phyloP scores from a whole-genome alignment of 2,888 invertebrate species.

The Mesoligia furuncula region DNA sequence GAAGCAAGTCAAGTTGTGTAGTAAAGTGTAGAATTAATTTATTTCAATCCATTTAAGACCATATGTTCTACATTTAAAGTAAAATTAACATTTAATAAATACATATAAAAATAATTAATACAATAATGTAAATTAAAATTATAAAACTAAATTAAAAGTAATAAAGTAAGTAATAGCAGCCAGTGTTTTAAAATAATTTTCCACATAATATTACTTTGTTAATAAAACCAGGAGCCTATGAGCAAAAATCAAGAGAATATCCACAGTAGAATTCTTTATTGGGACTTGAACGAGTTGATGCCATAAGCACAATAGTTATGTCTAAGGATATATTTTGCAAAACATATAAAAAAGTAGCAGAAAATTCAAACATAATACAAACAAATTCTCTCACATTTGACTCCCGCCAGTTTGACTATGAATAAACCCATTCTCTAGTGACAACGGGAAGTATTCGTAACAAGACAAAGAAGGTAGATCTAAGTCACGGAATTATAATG shows the following conservation, averaged over 20 bases:
- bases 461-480: background rate
- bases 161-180: background rate
- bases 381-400: background rate
- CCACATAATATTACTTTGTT: background rate
- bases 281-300: background rate
- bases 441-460: background rate
- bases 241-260: background rate
- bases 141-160: no score
- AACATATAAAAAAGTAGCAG: no score
- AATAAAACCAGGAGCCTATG: no score
- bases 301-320: background rate
- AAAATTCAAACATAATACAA: background rate
- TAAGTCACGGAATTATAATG: constrained; percentile 4
- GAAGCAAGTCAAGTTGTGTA: background rate
- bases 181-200: background rate
- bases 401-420: background rate
- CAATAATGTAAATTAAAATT: no score
- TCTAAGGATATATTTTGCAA: background rate
- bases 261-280: background rate
- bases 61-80: no score
- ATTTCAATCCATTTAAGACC: no score
- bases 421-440: background rate
- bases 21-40: no score
- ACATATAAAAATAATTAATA: no score
- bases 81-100: no score